Base-by-base conservation (phyloP, 2,113 vertebrate species). In the Sterrhoptilus dennistouni region DNA sequence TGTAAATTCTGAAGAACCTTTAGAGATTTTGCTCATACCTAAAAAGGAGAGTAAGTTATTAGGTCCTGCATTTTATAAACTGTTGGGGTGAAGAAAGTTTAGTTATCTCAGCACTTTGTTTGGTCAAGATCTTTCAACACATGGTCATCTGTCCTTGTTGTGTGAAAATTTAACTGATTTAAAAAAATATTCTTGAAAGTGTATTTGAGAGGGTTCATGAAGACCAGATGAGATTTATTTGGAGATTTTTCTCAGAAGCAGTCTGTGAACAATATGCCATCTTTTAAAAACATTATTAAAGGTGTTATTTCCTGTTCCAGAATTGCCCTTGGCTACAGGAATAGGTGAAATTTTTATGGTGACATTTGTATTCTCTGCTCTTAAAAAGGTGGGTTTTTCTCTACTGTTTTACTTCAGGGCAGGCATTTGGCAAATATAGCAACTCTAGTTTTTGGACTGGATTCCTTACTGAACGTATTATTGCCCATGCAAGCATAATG, bases 1-100 rank as follows among this genome's bases (percentile, higher is more conserved):
- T 53, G n/a, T 78, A 92, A 94, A 94, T 92, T 88, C 38, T 93
- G 82, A 89, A 83, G 75, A 83, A 63, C n/a, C 36, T 53, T 86
- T 86, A 63, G 78, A 81, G 56, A 54, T 94, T 85, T 91, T 68
- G 28, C 44, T 90, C 53, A 36, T 65, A 42, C 10, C 65, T 36
- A 22, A 89, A 53, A 59, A 83, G 71, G 15, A 53, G n/a, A 52
- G 44, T 61, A 69, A 88, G 64, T 83, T 7, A 45, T 50, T 89
- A 44, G 28, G 42, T 66, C n/a, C 15, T 70, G 14, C 40, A 45
- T 83, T 94, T 95, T 71, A 33, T 83, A 57, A 87, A 64, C 52
- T 49, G 22, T 47, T 81, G 24, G 9, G 11, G 10, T 76, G 52
- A 91, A 31, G 64, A 86, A 63, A 42, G 64, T 87, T 72, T 21